phyloP scores from a whole-genome alignment of 2,113 vertebrate genomes.

The Leuciscus idus region DNA sequence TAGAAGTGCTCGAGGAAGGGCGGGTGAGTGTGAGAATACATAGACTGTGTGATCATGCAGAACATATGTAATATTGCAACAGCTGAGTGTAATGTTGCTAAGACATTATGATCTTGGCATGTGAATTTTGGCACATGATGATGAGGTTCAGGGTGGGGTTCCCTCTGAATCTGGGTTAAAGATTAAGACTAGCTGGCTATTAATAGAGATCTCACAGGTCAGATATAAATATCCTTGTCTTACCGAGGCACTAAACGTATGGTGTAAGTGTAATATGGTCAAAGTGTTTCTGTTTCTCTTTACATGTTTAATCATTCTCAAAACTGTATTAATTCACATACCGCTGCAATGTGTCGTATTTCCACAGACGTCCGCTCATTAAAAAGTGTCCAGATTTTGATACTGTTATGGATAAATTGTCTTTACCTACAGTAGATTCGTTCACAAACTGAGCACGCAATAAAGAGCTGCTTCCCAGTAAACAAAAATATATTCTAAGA shows the following conservation, averaged over 20 bases:
- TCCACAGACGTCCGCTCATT: too few species aligned
- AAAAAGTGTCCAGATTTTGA: too few species aligned
- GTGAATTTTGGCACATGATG: not conserved
- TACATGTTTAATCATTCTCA: not conserved
- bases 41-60: too few species aligned
- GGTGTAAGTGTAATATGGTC: not conserved
- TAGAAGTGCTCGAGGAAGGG: not conserved
- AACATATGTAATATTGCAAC: not conserved
- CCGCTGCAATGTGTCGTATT: too few species aligned
- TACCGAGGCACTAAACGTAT: not conserved
- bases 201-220: not conserved
- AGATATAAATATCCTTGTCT: not conserved
- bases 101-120: not conserved
- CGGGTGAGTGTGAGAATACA: slow-evolving; percentile 11
- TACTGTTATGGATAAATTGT: too few species aligned
- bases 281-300: not conserved
- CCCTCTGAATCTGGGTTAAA: not conserved
- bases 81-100: not conserved
- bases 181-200: not conserved
- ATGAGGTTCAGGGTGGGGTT: not conserved
- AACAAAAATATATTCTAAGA: too few species aligned
- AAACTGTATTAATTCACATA: too few species aligned
- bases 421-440: too few species aligned
- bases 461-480: too few species aligned
- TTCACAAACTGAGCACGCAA: too few species aligned